Percentiles rank a stretch among this genome's conserved stretches.
Conservation (phyloP, 2,113 vertebrate species). For the Ciconia boyciana region DNA sequence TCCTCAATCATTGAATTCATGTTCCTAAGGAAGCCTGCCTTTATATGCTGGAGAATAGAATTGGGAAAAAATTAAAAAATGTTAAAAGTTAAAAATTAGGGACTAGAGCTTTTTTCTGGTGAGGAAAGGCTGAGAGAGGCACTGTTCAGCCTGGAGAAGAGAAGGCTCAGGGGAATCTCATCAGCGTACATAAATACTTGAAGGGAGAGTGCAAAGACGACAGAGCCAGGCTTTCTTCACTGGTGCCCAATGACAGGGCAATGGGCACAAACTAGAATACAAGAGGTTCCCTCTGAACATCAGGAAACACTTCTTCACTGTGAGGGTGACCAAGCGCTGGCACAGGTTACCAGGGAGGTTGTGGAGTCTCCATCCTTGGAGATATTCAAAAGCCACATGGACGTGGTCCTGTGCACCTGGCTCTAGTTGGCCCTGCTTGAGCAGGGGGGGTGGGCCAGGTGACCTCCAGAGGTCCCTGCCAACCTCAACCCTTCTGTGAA, state of each 20-base stretch:
- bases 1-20: not conserved
- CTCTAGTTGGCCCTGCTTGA: not conserved
- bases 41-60: not conserved
- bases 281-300: not conserved
- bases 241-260: not conserved
- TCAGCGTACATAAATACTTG: not conserved
- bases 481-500: not conserved
- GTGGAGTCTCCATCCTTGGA: not conserved
- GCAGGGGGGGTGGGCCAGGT: accelerated
- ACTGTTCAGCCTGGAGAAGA: not conserved
- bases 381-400: not conserved
- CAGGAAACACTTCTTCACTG: not conserved
- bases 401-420: no score
- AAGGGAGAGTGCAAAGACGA: not conserved
- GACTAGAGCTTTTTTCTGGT: not conserved
- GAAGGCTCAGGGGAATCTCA: not conserved
- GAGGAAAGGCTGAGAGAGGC: not conserved
- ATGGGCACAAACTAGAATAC: not conserved
- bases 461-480: not conserved
- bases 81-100: not conserved
- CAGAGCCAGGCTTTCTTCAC: not conserved
- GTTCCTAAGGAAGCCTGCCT: not conserved
- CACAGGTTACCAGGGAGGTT: not conserved
- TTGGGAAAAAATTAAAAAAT: not conserved
- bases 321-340: accelerated